A percentile compares a stretch with the other conserved stretches of the same genome.
Evolutionary conservation across 2,113 vertebrate species (phyloP).

Genomic region (Chaenogobius annularis): DNA sequence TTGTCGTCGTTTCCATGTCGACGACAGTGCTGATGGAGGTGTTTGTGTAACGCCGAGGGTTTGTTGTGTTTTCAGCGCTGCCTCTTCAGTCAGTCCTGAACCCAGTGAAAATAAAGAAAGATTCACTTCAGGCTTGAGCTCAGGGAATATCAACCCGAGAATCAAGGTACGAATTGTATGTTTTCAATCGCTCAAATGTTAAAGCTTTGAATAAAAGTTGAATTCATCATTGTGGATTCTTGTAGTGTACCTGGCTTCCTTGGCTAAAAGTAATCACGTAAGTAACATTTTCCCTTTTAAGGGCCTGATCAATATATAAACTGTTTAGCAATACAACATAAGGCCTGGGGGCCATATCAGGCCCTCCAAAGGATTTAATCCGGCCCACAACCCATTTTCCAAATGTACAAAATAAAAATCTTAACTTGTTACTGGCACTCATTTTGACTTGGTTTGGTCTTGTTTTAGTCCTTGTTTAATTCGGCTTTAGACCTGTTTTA

Average conservation of each 20-base stretch:
- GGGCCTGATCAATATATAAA: background rate
- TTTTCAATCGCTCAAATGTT: background rate
- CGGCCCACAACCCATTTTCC: too few relatives aligned
- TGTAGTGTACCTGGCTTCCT: conserved; percentile 90
- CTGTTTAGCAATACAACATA: background rate
- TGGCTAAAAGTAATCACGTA: conserved; percentile 99
- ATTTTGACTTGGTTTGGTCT: too few relatives aligned
- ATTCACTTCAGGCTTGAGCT: conserved; percentile 95
- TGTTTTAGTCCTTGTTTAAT: too few relatives aligned
- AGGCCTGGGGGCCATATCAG: too few relatives aligned
- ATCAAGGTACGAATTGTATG: conserved; percentile 84
- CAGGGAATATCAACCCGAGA: conserved; percentile 93
- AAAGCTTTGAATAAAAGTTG: background rate
- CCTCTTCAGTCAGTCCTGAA: conserved; percentile 85
- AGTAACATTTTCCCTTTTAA: conserved; percentile 72
- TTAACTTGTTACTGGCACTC: too few relatives aligned
- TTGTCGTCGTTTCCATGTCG: conserved; percentile 14
- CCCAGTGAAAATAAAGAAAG: conserved; percentile 90
- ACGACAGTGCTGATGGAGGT: conserved; percentile 5
- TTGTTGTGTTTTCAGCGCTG: conserved; percentile 76
- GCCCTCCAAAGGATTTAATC: too few relatives aligned
- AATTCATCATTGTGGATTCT: conserved; percentile 10
- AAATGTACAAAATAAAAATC: too few relatives aligned
- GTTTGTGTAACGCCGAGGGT: background rate
- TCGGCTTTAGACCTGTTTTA: too few relatives aligned